Evolutionary conservation across 2,113 vertebrate species (phyloP).

Genomic region (Salvator merianae): DNA sequence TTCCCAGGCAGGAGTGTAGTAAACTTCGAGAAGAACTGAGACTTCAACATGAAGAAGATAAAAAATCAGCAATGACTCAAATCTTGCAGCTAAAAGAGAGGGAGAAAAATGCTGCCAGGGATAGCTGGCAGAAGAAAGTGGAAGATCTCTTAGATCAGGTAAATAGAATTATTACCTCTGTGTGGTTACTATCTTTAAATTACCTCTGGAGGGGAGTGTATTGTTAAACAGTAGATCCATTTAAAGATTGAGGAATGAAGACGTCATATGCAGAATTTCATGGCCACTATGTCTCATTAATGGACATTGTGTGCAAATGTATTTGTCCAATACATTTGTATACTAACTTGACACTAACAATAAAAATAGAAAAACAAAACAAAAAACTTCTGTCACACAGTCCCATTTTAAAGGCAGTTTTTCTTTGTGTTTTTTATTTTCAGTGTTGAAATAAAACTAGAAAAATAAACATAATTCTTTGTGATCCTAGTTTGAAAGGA

Average conservation of each 20-base stretch:
- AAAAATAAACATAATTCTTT: not conserved
- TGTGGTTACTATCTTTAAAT: not conserved
- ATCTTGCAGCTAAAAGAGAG: slow-evolving; percentile 90
- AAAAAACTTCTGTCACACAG: too few relatives aligned
- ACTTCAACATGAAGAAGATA: slow-evolving; percentile 92
- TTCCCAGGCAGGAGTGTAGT: slow-evolving; percentile 91
- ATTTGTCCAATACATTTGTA: not conserved
- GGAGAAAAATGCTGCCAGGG: slow-evolving; percentile 87
- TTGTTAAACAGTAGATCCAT: not conserved
- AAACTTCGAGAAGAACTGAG: slow-evolving; percentile 93
- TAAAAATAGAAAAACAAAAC: too few relatives aligned
- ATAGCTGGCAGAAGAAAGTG: slow-evolving; percentile 97
- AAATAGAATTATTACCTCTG: slow-evolving; percentile 32
- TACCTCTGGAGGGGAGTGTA: not conserved
- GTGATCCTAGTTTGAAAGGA: not conserved
- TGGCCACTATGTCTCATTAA: not conserved
- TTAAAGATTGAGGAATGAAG: not conserved
- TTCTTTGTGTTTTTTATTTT: not conserved
- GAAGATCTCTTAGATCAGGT: slow-evolving; percentile 98
- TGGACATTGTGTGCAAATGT: not conserved
- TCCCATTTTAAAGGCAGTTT: too few relatives aligned
- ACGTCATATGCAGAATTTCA: not conserved
- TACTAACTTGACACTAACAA: too few relatives aligned
- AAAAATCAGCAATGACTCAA: slow-evolving; percentile 86
- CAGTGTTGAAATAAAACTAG: not conserved